Evolutionary conservation across 2,888 invertebrate genomes (phyloP).

Genomic region (Eretmocerus hayati): DNA sequence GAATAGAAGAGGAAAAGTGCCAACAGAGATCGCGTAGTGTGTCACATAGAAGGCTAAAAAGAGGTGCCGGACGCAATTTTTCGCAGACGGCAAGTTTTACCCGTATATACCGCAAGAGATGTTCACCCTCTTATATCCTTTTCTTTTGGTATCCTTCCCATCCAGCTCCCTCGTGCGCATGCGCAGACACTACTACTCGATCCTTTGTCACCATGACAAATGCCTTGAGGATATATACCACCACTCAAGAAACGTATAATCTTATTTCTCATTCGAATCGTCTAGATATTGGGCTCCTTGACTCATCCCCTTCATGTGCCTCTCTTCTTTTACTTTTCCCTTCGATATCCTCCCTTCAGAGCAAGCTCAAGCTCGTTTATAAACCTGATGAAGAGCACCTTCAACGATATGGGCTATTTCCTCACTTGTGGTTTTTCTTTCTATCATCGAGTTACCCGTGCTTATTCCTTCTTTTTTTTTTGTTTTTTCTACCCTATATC

Average conservation of each 20-base stretch:
- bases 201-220: constrained; percentile 24
- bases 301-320: neutral
- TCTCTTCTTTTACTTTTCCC: constrained; percentile 4
- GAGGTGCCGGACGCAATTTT: constrained; percentile 26
- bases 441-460: no score
- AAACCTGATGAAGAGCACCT: no score
- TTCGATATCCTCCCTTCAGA: no score
- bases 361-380: no score
- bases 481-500: no score
- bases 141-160: neutral
- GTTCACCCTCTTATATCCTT: neutral
- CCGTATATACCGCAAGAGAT: constrained; percentile 1
- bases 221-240: constrained; percentile 12
- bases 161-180: neutral
- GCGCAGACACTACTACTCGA: constrained; percentile 6
- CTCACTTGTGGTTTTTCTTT: no score
- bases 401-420: no score
- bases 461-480: no score
- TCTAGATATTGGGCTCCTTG: constrained; percentile 16
- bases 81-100: constrained; percentile 27
- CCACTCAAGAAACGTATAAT: constrained; percentile 23
- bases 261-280: constrained; percentile 24
- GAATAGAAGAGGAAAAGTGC: no score
- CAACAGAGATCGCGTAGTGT: no score
- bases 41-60: constrained; percentile 1